These are phyloP conservation scores for Protonibea diacanthus DNA, from an alignment of 2,797 vertebrate genomes.

Conservation along the genomic window DNA sequence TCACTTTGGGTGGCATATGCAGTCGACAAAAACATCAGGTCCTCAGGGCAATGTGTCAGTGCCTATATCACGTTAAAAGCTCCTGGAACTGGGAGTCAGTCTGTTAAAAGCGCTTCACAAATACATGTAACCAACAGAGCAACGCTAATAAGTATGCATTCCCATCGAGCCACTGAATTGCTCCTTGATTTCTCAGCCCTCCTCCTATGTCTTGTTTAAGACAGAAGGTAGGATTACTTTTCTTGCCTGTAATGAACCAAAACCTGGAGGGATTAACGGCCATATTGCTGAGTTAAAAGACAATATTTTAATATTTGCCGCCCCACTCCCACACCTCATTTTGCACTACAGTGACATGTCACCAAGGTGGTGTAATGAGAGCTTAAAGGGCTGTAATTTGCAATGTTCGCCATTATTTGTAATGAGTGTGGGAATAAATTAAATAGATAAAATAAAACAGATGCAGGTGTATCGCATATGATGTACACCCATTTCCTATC, in stretches of 20 bases:
- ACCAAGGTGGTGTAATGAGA: conserved; percentile 6
- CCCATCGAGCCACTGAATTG: conserved; percentile 17
- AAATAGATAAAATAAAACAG: neutral
- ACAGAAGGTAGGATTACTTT: conserved; percentile 9
- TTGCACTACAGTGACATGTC: neutral
- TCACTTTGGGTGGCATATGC: conserved; percentile 19
- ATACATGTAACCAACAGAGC: conserved; percentile 16
- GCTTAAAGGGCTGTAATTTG: conserved; percentile 9
- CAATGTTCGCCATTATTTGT: neutral
- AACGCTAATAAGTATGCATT: conserved; percentile 20
- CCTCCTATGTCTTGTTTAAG: conserved; percentile 3
- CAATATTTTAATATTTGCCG: conserved; percentile 16
- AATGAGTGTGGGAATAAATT: neutral
- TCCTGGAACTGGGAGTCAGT: neutral
- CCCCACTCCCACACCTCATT: neutral
- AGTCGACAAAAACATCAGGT: conserved; percentile 35
- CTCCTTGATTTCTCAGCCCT: conserved; percentile 10
- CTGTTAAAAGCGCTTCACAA: conserved; percentile 26
- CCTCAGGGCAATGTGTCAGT: conserved; percentile 16
- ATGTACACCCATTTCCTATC: neutral
- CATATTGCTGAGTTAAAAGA: conserved; percentile 15
- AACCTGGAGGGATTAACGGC: conserved; percentile 34
- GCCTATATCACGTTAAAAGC: neutral
- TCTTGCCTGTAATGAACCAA: conserved; percentile 12
- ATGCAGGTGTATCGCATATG: neutral